A percentile compares a stretch with the other conserved stretches of the same genome.
phyloP scores from a whole-genome alignment of 1,140 invertebrate species.

The Mamestra configurata region DNA sequence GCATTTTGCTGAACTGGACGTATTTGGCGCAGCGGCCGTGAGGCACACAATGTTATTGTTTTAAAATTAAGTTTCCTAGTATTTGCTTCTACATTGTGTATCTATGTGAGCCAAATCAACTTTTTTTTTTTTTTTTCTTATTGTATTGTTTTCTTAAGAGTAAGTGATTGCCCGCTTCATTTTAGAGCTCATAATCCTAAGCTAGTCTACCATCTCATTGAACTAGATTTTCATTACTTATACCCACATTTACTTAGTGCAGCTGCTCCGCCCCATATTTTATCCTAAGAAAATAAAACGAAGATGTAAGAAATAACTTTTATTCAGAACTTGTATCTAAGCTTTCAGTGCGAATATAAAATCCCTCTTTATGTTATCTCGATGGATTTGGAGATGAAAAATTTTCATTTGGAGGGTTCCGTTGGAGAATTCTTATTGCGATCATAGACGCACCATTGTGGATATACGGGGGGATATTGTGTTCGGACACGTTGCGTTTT shows the following conservation, averaged over 20 bases:
- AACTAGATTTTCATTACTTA: constrained; percentile 2
- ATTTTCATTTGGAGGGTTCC: constrained; percentile 15
- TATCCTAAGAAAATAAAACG: constrained; percentile 27
- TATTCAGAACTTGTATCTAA: constrained; percentile 20
- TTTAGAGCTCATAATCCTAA: neutral
- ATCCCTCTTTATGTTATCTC: constrained; percentile 32
- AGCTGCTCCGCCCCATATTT: constrained; percentile 5
- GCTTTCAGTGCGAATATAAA: constrained; percentile 38
- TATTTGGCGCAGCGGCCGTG: too few relatives aligned
- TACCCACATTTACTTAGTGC: neutral
- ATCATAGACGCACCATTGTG: constrained; percentile 28
- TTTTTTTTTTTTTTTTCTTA: too few relatives aligned
- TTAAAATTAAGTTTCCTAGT: too few relatives aligned
- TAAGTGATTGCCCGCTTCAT: neutral
- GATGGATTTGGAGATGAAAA: constrained; percentile 26
- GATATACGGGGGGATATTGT: neutral
- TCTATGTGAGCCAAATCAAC: too few relatives aligned
- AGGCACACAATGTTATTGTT: too few relatives aligned
- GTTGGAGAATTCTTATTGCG: constrained; percentile 34
- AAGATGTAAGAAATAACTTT: constrained; percentile 16
- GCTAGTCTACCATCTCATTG: neutral
- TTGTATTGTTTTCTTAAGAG: too few relatives aligned
- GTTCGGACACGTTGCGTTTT: neutral
- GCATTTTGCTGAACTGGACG: too few relatives aligned
- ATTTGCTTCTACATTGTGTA: too few relatives aligned